Base-by-base conservation (phyloP, 2,797 vertebrate genomes). In the Amazonetta brasiliensis region DNA sequence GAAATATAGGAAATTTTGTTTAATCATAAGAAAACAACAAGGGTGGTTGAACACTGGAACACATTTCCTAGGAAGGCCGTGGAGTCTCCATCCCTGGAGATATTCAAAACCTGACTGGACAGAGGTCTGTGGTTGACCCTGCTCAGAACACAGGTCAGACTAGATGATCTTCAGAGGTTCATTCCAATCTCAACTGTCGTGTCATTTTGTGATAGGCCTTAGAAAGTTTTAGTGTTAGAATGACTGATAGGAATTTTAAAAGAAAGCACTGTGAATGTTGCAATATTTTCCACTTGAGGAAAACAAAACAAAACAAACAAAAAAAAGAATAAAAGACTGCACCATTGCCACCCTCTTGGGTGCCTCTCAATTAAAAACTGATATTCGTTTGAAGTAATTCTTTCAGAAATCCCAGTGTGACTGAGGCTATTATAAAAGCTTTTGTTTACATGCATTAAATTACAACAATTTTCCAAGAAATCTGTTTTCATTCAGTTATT, bases 401-500 rank as follows among this genome's bases (percentile, higher is more conserved):
- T 88, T 85, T 64, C 11, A 87, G 64, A 94, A 94, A 75, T 92
- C 79, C 75, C 87, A 82, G 17, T 46, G 69, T 86, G 84, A 76
- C 69, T 63, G 28, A 75, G 44, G 31, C 67, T 87, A 59, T 82
- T 97, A 90, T 59, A 87, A 94, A 96, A 95, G 50, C 64, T 52
- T 91, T 86, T 96, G 68, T 95, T 97, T 95, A 90, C 58, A 55
- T 87, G 87, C 76, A 88, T 93, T 93, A 63, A 89, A 96, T 97
- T 95, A 94, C 86, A 90, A 41, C 43, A 92, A 7, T 94, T 96
- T 96, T 94, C 92, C 94, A 97, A 94, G 48, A 94, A 95, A 82
- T 95, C 78, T 80, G 35, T 89, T 97, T 94, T 89, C 71, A 62
- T 92, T 97, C 64, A 82, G 68, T 79, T 96, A 84, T 97, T 97